These are phyloP conservation scores for Actenoides hombroni DNA, from an alignment of 2,113 vertebrate genomes.

Conservation along the genomic window DNA sequence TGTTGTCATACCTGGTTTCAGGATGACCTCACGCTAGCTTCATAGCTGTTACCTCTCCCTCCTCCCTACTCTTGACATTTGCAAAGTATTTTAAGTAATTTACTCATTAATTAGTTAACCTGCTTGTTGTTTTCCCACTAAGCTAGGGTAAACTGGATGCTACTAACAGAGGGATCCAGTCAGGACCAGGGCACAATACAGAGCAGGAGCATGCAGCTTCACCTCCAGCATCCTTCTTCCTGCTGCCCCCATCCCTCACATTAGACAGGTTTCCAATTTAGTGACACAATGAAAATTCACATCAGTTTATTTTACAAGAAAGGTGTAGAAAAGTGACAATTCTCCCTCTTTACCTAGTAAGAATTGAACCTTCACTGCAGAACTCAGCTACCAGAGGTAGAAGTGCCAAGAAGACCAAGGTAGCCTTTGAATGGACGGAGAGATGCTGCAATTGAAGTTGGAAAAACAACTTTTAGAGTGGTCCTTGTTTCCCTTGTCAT, in stretches of 20 bases:
- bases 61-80: not conserved
- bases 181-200: not conserved
- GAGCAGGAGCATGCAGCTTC: not conserved
- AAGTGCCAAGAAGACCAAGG: not conserved
- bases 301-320: slow-evolving; percentile 51
- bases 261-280: not conserved
- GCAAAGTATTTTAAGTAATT: not conserved
- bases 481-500: not conserved
- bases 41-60: not conserved
- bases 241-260: not conserved
- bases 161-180: not conserved
- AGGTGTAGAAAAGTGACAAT: not conserved
- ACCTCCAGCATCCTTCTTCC: not conserved
- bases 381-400: not conserved
- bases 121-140: not conserved
- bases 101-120: not conserved
- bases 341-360: not conserved
- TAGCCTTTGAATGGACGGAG: not conserved
- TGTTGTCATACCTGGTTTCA: not conserved
- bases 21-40: not conserved
- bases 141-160: not conserved
- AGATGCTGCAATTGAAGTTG: not conserved
- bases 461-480: not conserved
- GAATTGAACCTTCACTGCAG: not conserved
- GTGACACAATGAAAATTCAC: not conserved